Evolutionary conservation across 2,797 vertebrate species (phyloP).

Genomic region (Periophthalmus magnuspinnatus): DNA sequence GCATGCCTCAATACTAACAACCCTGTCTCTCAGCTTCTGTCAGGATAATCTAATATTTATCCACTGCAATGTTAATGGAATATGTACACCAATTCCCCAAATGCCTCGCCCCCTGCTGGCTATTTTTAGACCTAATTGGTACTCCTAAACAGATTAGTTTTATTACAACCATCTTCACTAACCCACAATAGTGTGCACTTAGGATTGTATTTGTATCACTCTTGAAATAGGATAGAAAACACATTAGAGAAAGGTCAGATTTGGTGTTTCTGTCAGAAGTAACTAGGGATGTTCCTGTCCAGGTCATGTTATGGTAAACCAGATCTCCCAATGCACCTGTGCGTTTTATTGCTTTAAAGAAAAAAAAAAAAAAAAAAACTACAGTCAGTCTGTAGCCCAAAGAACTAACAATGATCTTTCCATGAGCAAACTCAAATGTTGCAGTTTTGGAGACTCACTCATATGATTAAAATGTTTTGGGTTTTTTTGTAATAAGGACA

Average conservation of each 20-base stretch:
- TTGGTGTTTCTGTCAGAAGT: not conserved
- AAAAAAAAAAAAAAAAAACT: too few relatives aligned
- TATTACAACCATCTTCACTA: not conserved
- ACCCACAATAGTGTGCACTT: not conserved
- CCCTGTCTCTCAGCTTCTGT: not conserved
- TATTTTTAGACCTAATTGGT: slow-evolving; percentile 7
- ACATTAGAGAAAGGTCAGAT: slow-evolving; percentile 14
- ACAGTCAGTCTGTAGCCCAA: too few relatives aligned
- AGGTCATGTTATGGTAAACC: not conserved
- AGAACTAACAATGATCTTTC: too few relatives aligned
- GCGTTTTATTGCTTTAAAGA: not conserved
- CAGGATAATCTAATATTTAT: slow-evolving; percentile 16
- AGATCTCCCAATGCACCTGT: slow-evolving; percentile 22
- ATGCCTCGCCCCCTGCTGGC: not conserved
- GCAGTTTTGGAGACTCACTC: too few relatives aligned
- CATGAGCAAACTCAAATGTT: too few relatives aligned
- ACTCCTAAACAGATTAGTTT: not conserved
- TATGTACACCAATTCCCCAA: slow-evolving; percentile 2
- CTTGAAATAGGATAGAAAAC: not conserved
- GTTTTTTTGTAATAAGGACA: too few relatives aligned
- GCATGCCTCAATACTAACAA: slow-evolving; percentile 13
- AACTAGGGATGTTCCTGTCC: slow-evolving; percentile 3
- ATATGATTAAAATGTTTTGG: too few relatives aligned
- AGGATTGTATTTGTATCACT: not conserved
- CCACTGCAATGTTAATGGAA: slow-evolving; percentile 9